Conservation (phyloP, 2,888 invertebrate genomes). For the Beris morrisii region DNA sequence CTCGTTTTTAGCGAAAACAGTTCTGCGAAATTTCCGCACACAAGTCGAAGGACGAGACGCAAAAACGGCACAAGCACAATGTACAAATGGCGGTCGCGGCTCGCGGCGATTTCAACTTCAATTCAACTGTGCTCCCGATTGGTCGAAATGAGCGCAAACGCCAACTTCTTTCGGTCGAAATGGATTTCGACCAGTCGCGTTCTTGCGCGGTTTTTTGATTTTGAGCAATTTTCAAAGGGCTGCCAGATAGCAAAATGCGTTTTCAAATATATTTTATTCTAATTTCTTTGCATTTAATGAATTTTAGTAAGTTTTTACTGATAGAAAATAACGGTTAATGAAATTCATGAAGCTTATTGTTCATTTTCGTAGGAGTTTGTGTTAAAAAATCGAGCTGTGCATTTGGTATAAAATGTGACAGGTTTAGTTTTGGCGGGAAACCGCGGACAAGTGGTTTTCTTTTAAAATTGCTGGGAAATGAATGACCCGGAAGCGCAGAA, state of each 20-base stretch:
- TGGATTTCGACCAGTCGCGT: neutral
- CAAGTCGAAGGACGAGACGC: constrained; percentile 28
- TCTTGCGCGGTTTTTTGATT: neutral
- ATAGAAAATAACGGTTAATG: too few relatives aligned
- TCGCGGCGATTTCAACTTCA: constrained; percentile 22
- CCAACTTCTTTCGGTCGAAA: neutral
- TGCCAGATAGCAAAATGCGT: neutral
- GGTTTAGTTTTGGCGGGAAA: too few relatives aligned
- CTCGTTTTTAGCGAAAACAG: constrained; percentile 9
- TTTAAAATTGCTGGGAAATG: too few relatives aligned
- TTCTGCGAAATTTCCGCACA: constrained; percentile 18
- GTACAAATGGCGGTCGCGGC: constrained; percentile 27
- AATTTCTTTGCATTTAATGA: too few relatives aligned
- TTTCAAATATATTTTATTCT: neutral
- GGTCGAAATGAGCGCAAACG: constrained; percentile 17
- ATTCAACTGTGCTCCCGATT: neutral
- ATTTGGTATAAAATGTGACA: too few relatives aligned
- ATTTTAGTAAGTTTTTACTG: too few relatives aligned
- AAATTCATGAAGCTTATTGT: too few relatives aligned
- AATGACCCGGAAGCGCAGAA: constrained; percentile 5
- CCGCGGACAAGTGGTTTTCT: too few relatives aligned
- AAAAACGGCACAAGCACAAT: constrained; percentile 20
- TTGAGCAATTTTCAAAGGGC: neutral
- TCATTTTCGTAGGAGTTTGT: too few relatives aligned
- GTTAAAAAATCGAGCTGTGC: too few relatives aligned